Evolutionary conservation across 2,888 invertebrate species (phyloP).

Genomic region (Mimumesa dahlbomi): DNA sequence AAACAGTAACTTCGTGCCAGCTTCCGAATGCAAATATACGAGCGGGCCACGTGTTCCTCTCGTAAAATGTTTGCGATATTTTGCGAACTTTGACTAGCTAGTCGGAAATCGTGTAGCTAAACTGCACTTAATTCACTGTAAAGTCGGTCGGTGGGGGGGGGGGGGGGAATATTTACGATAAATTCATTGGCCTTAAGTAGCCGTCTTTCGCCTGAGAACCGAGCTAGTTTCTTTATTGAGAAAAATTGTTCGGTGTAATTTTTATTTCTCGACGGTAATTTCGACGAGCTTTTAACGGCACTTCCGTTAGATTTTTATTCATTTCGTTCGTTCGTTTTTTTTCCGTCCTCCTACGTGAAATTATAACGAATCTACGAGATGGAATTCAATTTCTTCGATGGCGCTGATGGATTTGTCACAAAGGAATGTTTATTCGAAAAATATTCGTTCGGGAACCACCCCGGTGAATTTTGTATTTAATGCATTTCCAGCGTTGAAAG

Average conservation of each 20-base stretch:
- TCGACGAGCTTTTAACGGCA: neutral
- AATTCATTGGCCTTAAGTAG: neutral
- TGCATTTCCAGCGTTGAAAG: slow-evolving; percentile 21
- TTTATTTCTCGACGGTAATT: neutral
- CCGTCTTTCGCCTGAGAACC: neutral
- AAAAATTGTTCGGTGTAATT: neutral
- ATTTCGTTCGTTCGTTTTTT: neutral
- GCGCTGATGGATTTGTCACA: slow-evolving; percentile 34
- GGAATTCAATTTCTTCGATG: slow-evolving; percentile 30
- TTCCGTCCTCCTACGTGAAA: neutral
- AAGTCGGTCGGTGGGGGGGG: no score
- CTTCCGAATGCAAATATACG: slow-evolving; percentile 29
- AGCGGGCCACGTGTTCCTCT: slow-evolving; percentile 15
- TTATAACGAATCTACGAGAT: slow-evolving; percentile 7
- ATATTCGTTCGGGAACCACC: no score
- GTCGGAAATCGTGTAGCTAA: slow-evolving; percentile 15
- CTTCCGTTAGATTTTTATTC: neutral
- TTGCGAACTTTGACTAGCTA: slow-evolving; percentile 7
- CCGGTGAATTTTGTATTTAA: slow-evolving; percentile 33
- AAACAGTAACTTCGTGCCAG: slow-evolving; percentile 16
- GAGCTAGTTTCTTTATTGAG: neutral
- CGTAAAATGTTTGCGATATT: slow-evolving; percentile 37
- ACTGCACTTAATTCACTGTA: slow-evolving; percentile 22
- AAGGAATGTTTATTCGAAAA: slow-evolving; percentile 33
- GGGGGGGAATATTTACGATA: slow-evolving; percentile 12